Evolutionary conservation across 2,113 vertebrate species (phyloP).

Genomic region (Pedetes capensis): DNA sequence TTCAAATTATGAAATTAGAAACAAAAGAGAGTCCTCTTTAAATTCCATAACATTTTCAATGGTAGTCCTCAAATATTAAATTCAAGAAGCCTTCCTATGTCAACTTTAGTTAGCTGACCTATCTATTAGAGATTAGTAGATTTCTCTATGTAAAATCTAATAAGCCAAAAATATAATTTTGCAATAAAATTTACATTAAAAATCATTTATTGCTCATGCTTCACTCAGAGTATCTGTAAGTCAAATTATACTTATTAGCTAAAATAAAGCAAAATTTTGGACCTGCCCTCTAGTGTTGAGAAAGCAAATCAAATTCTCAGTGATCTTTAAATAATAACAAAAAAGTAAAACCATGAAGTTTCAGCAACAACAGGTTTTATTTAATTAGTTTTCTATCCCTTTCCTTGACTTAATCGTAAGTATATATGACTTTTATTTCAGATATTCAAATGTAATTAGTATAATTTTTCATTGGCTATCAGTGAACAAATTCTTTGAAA

Average conservation of each 20-base stretch:
- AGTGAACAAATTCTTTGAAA: slow-evolving; percentile 51
- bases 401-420: background rate
- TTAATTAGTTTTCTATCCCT: slow-evolving; percentile 7
- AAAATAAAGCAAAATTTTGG: slow-evolving; percentile 82
- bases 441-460: background rate
- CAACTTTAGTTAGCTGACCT: slow-evolving; percentile 53
- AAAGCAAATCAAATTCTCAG: slow-evolving; percentile 82
- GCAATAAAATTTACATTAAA: background rate
- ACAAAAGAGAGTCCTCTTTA: slow-evolving; percentile 70
- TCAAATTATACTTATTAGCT: slow-evolving; percentile 79
- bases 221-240: slow-evolving; percentile 73
- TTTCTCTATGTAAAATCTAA: slow-evolving; percentile 30
- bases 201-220: slow-evolving; percentile 53
- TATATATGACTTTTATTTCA: slow-evolving; percentile 8
- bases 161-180: slow-evolving; percentile 60
- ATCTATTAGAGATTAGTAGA: slow-evolving; percentile 43
- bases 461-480: background rate
- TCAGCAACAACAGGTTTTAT: slow-evolving; percentile 58
- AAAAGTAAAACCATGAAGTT: slow-evolving; percentile 56
- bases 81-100: slow-evolving; percentile 51
- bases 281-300: slow-evolving; percentile 91
- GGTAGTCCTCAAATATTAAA: slow-evolving; percentile 66
- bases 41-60: slow-evolving; percentile 69
- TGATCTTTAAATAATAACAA: slow-evolving; percentile 26
- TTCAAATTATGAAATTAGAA: slow-evolving; percentile 78